Percentiles rank a stretch among this genome's conserved stretches.
phyloP scores from a whole-genome alignment of 2,113 vertebrate genomes.

The Chaetorhynchus papuensis region DNA sequence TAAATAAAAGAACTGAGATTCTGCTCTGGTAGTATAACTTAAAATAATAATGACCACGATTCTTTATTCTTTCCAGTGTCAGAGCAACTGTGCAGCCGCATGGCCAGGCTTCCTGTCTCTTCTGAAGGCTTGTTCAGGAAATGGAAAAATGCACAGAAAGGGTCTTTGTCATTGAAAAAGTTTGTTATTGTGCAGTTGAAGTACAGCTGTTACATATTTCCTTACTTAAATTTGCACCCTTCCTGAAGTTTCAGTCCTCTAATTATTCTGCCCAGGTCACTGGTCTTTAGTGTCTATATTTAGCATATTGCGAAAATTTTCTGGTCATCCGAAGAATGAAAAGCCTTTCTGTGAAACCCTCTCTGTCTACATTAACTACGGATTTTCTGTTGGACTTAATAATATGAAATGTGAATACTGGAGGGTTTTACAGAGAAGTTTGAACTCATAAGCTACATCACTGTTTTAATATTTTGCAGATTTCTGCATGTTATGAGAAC shows the following conservation, averaged over 20 bases:
- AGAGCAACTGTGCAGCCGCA: slow-evolving; percentile 25
- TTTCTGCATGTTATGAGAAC: neutral
- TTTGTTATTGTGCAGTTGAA: slow-evolving; percentile 47
- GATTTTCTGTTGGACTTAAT: neutral
- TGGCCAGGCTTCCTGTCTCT: slow-evolving; percentile 58
- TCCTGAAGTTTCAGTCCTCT: slow-evolving; percentile 36
- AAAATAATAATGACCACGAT: neutral
- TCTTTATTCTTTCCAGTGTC: slow-evolving; percentile 46
- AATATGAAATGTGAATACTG: neutral
- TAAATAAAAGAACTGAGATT: slow-evolving; percentile 4
- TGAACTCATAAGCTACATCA: neutral
- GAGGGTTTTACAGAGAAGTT: neutral
- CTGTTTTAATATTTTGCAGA: neutral
- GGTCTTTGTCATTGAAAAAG: slow-evolving; percentile 29
- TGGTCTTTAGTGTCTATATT: neutral
- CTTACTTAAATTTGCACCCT: slow-evolving; percentile 30
- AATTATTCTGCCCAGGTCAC: slow-evolving; percentile 45
- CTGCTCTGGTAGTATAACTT: neutral
- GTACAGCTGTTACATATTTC: slow-evolving; percentile 40
- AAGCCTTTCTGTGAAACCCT: neutral
- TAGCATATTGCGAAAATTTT: neutral
- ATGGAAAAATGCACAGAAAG: slow-evolving; percentile 13
- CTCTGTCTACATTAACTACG: neutral
- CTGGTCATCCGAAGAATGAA: neutral
- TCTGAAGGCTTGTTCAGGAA: slow-evolving; percentile 43